A percentile compares a stretch with the other conserved stretches of the same genome.
phyloP scores from a whole-genome alignment of 1,140 invertebrate genomes.

The Palaemon carinicauda region DNA sequence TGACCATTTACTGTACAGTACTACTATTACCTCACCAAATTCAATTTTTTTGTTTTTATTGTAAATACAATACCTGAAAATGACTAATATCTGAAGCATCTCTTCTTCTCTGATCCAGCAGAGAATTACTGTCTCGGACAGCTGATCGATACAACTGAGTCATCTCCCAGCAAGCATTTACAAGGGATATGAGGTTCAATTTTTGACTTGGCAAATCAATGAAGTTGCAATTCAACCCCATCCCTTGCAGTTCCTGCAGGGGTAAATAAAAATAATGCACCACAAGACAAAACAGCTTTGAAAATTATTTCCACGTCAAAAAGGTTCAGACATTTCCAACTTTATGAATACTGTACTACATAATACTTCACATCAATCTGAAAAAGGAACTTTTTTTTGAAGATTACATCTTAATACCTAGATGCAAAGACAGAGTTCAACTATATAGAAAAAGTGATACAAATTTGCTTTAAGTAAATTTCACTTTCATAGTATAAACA shows the following conservation, averaged over 20 bases:
- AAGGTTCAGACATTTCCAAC: too few relatives aligned
- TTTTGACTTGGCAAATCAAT: slow-evolving; percentile 30
- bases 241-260: slow-evolving; percentile 41
- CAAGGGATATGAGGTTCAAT: slow-evolving; percentile 31
- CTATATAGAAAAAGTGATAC: too few relatives aligned
- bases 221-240: slow-evolving; percentile 31
- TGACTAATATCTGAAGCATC: slow-evolving; percentile 35
- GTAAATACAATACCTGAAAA: slow-evolving; percentile 32
- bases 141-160: slow-evolving; percentile 31
- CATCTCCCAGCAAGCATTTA: slow-evolving; percentile 43
- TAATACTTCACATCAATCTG: too few relatives aligned
- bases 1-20: not conserved
- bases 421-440: too few relatives aligned
- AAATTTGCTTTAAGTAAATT: too few relatives aligned
- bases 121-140: slow-evolving; percentile 14
- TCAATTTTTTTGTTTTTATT: too few relatives aligned
- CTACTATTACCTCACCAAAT: too few relatives aligned
- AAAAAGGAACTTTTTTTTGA: too few relatives aligned
- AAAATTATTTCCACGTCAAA: not conserved
- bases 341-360: too few relatives aligned
- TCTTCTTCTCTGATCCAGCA: slow-evolving; percentile 39
- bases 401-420: too few relatives aligned
- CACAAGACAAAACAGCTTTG: not conserved
- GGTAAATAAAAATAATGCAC: not conserved
- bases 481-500: too few relatives aligned